These are phyloP conservation scores for Tyto alba DNA, from an alignment of 2,113 vertebrate genomes.

Conservation along the genomic window DNA sequence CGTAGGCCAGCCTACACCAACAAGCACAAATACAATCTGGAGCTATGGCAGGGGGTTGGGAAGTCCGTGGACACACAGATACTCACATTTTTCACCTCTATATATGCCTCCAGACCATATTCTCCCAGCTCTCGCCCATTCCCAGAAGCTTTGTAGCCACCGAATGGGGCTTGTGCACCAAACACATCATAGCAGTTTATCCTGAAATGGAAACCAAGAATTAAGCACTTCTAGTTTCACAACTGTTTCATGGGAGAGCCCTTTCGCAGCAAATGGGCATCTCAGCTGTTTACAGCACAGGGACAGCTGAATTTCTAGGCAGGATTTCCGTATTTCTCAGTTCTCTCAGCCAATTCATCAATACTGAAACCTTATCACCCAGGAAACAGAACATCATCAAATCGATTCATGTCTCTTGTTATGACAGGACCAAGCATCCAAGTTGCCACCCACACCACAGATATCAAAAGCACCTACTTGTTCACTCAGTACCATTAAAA, in stretches of 20 bases:
- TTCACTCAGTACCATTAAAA: neutral
- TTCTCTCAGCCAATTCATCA: neutral
- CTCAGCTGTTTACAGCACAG: neutral
- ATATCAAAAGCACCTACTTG: neutral
- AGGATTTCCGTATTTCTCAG: neutral
- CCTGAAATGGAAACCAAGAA: slow-evolving; percentile 67
- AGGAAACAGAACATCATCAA: neutral
- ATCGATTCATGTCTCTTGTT: rapidly evolving
- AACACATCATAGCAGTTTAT: slow-evolving; percentile 96
- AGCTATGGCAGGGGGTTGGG: neutral
- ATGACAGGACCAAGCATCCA: neutral
- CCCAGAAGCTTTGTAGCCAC: slow-evolving; percentile 94
- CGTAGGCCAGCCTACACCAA: neutral
- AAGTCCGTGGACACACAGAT: rapidly evolving
- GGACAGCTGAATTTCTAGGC: neutral
- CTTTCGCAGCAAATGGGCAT: neutral
- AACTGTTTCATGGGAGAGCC: neutral
- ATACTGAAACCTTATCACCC: neutral
- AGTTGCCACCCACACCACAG: neutral
- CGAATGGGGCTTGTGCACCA: slow-evolving; percentile 89
- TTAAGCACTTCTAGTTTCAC: neutral
- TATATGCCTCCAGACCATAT: slow-evolving; percentile 87
- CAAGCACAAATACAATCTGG: neutral
- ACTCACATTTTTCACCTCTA: slow-evolving; percentile 94
- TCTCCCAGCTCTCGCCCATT: slow-evolving; percentile 89